Evolutionary conservation across 2,797 vertebrate species (phyloP), one percentile per base, ranked within the genome.

Genomic region (Gallinago stenura): DNA sequence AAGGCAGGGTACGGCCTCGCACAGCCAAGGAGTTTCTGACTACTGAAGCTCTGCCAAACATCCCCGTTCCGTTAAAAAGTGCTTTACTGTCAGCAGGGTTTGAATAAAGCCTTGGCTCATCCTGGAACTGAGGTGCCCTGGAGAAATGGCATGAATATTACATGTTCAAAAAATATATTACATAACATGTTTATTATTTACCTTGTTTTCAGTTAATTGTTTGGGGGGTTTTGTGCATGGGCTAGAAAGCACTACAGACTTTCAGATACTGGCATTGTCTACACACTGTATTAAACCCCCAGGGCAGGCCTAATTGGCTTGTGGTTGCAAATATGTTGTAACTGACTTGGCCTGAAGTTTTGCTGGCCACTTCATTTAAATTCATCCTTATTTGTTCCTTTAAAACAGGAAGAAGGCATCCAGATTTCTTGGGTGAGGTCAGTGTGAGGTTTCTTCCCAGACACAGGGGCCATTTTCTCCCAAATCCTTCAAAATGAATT

Each of bases 321-420:
- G 76, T 89, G 87, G 77, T 80, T 90, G 50, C 60, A 86, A 72
- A 88, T 83, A 56, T 92, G 90, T 95, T 95, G 89, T 69, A 95
- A 90, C 83, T 70, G 81, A 73, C 69, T 90, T 90, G 91, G 72
- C 91, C 73, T 69, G 33, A 72, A 94, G 69, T 80, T 94, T 85
- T 88, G 41, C 64, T 94, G 80, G 68, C 58, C 64, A 48, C 26
- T 90, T 85, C 53, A 79, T 90, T 82, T 85, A 88, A 54, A 71
- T 73, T 88, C 86, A 64, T 76, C 28, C 20, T 83, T 69, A 80
- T 83, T 83, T 86, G 61, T 46, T 53, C 30, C 68, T 86, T 65
- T 51, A 37, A 82, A 88, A 60, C n/a, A 86, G 68, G 58, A 83
- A 76, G 46, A 69, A 88, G 21, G 19, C 25, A 85, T 83, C 43